Conservation (phyloP, 1,140 invertebrate species). For the Zaprionus camerounensis region DNA sequence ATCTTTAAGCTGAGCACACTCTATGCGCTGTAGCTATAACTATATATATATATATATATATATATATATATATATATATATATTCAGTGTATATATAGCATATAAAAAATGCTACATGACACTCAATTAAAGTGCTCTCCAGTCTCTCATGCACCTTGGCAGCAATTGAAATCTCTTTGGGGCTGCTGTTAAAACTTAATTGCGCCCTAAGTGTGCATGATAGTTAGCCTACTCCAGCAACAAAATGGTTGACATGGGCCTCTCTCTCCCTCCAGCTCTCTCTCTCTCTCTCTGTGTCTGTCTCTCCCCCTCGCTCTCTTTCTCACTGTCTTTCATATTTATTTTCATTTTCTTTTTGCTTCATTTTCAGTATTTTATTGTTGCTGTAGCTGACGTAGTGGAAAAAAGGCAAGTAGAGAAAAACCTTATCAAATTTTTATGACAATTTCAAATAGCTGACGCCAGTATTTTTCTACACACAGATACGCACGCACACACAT, state of each 20-base stretch:
- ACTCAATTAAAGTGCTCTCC: not conserved
- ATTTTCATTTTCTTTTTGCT: conserved; percentile 32
- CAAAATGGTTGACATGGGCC: conserved; percentile 6
- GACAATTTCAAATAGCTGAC: conserved; percentile 78
- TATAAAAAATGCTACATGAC: too few species aligned
- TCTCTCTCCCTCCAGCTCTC: not conserved
- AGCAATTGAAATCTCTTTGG: not conserved
- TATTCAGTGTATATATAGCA: too few species aligned
- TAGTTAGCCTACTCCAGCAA: conserved; percentile 36
- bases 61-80: too few species aligned
- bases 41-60: too few species aligned
- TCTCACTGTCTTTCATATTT: conserved; percentile 9
- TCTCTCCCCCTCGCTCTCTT: not conserved
- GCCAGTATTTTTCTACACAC: conserved; percentile 52
- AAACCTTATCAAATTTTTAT: conserved; percentile 78
- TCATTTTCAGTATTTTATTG: conserved; percentile 38
- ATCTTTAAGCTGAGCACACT: too few species aligned
- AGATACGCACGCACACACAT: conserved; percentile 18
- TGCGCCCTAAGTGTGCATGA: conserved; percentile 24
- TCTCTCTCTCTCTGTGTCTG: not conserved
- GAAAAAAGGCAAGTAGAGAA: conserved; percentile 50
- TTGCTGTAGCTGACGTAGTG: conserved; percentile 57
- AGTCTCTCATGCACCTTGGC: not conserved
- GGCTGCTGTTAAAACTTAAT: conserved; percentile 10
- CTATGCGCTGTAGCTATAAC: too few species aligned